Evolutionary conservation across 1,140 invertebrate species (phyloP), one percentile per base, ranked within the genome.

Genomic region (Steinernema khuongi): DNA sequence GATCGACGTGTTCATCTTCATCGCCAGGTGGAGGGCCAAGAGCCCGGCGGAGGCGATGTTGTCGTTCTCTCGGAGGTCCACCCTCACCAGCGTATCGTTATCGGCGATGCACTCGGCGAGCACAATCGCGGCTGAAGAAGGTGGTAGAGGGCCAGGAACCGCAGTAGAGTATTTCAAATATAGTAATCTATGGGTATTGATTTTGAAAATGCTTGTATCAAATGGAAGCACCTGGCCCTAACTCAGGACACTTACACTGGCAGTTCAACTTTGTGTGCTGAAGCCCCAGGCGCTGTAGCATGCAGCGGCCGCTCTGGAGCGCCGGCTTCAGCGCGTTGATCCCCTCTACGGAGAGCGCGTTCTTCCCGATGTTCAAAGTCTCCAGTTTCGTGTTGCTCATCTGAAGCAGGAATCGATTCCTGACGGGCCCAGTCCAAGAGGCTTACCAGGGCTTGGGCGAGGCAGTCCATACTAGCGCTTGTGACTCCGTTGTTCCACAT

Each of bases 401-500:
- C 77, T 78, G 44, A 68, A 78, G 0, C n/a, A n/a, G n/a, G n/a
- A n/a, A n/a, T n/a, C n/a, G n/a, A 4, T 22, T n/a, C 14, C 1
- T 33, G 50, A 30, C 7, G 66, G 14, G 77, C 7, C 1, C 33
- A 31, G 29, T 32, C 22, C 68, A 67, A 4, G 18, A 69, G 31
- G 17, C 31, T 7, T 67, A 77, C 77, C 75, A 79, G 32, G 1
- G 76, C 77, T 30, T 69, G 30, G 4, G 73, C 73, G 1, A 79
- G 41, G 32, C 33, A 44, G 18, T 71, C 68, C 77, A 79, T 79
- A 29, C 66, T 71, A 1, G 36, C 43, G 30, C 76, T 70, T 7
- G 77, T 79, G 17, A 79, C 31, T 44, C 60, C 33, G 41, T 79
- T 79, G 44, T 79, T 79, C 77, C 77, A 79, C 30, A 79, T 28